Evolutionary conservation across 2,113 vertebrate genomes (phyloP).

Genomic region (Excalfactoria chinensis): DNA sequence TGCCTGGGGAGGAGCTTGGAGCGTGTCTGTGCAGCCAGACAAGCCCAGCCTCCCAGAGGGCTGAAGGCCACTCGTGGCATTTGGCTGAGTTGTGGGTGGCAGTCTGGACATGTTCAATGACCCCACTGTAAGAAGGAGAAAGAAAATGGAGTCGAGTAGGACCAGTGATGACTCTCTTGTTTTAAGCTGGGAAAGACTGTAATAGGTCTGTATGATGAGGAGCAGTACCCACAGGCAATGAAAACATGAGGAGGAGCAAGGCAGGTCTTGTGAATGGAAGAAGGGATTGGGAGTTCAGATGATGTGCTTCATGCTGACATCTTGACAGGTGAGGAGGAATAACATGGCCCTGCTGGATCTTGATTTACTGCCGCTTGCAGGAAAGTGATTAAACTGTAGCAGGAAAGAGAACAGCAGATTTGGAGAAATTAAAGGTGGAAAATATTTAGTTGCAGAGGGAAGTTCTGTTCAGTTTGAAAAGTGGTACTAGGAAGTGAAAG

Average conservation of each 20-base stretch:
- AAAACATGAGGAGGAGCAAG: neutral
- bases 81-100: neutral
- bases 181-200: neutral
- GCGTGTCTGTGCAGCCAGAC: too few relatives aligned
- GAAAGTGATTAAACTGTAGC: neutral
- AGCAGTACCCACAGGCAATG: neutral
- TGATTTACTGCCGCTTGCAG: neutral
- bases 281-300: neutral
- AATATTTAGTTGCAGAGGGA: neutral
- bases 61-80: neutral
- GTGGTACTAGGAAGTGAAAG: neutral
- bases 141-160: neutral
- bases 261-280: rapidly evolving
- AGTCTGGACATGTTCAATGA: rapidly evolving
- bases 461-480: neutral
- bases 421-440: neutral
- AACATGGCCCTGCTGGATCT: neutral
- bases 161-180: neutral
- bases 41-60: neutral
- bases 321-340: neutral
- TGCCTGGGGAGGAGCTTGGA: neutral
- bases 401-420: neutral
- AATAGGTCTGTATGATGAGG: neutral
- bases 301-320: neutral
- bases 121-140: neutral